Base-by-base conservation (phyloP, 1,140 invertebrate species). In the Manduca sexta region DNA sequence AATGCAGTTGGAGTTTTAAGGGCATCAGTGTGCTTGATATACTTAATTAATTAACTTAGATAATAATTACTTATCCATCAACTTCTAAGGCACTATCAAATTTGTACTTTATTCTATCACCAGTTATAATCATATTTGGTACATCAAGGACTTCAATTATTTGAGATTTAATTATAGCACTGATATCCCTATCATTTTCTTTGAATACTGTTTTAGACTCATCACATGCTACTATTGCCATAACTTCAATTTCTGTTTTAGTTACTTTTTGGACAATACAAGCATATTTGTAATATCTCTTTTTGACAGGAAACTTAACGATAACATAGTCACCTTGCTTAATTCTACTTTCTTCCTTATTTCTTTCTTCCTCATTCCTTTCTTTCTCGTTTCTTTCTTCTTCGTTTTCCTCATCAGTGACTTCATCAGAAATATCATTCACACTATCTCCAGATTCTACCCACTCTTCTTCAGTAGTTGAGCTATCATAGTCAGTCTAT, bases 161-260 rank as follows among this genome's bases (percentile, higher is more conserved):
- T 50, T 50, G 48, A 44, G 48, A 50, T 44, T 38, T 34, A 44
- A 14, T 14, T 50, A 50, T 39, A 30, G 26, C 15, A 50, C 48
- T 49, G 18, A 49, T 49, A 49, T 49, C 47, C n/a, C 33, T 49
- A 33, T 49, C 46, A 49, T 49, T 49, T 49, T 49, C 46, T 49
- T 41, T 49, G 30, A 49, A 49, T 49, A 49, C 38, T 35, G 40
- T 41, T 49, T 43, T 49, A 14, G 40, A 35, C 1, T 42, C 12
- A 49, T 49, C 39, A 43, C 39, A 49, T 21, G 30, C 40, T 49
- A 43, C 18, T 39, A 49, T 49, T 49, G 47, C 40, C 47, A 49
- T 49, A 49, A 49, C 47, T 43, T 49, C 40, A 49, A 49, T 37
- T 15, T 49, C 47, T 43, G 31, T 38, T 35, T 30, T 38, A 29